Conservation (phyloP, 2,888 invertebrate genomes). For the Cephus sareptanus region DNA sequence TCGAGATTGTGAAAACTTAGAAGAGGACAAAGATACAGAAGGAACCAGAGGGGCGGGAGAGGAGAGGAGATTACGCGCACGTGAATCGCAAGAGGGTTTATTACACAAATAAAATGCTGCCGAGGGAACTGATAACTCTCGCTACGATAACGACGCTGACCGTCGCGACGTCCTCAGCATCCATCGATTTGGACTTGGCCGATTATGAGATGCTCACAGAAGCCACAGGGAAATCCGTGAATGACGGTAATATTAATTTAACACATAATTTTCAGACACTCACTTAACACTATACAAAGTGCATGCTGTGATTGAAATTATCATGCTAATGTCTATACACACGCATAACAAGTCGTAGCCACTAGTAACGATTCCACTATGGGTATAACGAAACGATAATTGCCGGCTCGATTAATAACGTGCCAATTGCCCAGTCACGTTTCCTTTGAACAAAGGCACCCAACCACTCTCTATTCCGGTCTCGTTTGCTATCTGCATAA, state of each 20-base stretch:
- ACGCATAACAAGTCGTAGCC: neutral
- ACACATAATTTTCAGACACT: constrained; percentile 2
- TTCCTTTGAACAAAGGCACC: constrained; percentile 14
- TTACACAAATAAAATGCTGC: constrained; percentile 37
- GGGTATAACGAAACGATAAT: neutral
- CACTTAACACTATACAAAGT: neutral
- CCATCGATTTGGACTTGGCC: constrained; percentile 48
- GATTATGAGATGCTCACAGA: constrained; percentile 56
- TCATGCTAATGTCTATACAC: neutral
- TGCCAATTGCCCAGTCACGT: constrained; percentile 20
- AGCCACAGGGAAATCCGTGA: constrained; percentile 40
- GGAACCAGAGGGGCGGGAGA: neutral
- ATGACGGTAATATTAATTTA: constrained; percentile 32
- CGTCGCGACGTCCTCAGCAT: constrained; percentile 38
- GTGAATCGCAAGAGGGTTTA: neutral
- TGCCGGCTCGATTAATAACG: neutral
- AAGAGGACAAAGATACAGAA: neutral
- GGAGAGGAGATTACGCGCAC: neutral
- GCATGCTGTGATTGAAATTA: neutral
- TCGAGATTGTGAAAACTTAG: neutral
- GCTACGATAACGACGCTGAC: constrained; percentile 38
- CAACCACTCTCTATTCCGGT: constrained; percentile 24
- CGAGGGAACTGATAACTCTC: constrained; percentile 43
- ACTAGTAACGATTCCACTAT: neutral
- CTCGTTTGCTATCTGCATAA: constrained; percentile 16